phyloP scores from a whole-genome alignment of 2,797 vertebrate genomes.

The Vespertilio murinus region DNA sequence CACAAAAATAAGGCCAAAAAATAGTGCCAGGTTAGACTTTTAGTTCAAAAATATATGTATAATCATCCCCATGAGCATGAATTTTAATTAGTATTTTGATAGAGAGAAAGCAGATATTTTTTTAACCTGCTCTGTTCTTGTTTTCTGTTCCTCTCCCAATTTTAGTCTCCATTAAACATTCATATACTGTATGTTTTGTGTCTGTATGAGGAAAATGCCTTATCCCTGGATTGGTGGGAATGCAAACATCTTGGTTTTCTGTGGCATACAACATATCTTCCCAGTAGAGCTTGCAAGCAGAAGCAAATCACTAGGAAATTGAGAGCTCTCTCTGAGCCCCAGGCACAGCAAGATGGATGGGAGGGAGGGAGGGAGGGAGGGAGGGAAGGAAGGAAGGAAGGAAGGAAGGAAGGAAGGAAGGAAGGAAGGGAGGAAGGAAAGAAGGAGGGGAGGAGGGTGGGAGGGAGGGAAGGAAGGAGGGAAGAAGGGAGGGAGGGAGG shows the following conservation, averaged over 20 bases:
- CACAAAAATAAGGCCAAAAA: conserved; percentile 87
- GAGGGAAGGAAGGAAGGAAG: no score
- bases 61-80: conserved; percentile 83
- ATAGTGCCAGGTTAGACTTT: conserved; percentile 87
- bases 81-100: conserved; percentile 83
- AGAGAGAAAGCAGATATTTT: conserved; percentile 80
- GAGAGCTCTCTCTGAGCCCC: conserved; percentile 45
- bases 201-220: conserved; percentile 79
- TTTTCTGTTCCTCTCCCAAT: conserved; percentile 75
- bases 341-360: conserved; percentile 47
- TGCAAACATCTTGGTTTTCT: conserved; percentile 81
- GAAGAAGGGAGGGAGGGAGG: no score
- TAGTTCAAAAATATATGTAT: conserved; percentile 87
- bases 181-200: conserved; percentile 76
- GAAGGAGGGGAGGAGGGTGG: not conserved
- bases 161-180: conserved; percentile 77
- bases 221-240: conserved; percentile 84
- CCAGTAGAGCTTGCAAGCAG: conserved; percentile 73
- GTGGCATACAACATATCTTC: conserved; percentile 80
- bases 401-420: fast-evolving
- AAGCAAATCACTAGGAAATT: conserved; percentile 56
- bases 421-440: fast-evolving
- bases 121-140: conserved; percentile 83
- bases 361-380: no score
- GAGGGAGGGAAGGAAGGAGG: no score